These are phyloP conservation scores for Lepidochrysops patricia DNA, from an alignment of 2,888 invertebrate species.

Conservation along the genomic window DNA sequence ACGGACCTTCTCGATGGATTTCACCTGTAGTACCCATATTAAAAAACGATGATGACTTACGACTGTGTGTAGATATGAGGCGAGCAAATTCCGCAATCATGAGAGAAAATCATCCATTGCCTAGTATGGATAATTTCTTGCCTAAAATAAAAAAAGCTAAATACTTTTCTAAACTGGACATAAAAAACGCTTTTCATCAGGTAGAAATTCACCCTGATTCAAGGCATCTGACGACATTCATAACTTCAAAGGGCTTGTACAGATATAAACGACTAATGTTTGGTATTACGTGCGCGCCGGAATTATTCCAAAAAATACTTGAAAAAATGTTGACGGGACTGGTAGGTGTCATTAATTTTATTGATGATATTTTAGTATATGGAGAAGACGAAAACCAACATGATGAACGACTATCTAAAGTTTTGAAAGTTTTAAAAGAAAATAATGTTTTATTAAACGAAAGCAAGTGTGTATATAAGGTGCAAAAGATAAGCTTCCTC, in stretches of 20 bases:
- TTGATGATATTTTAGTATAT: background rate
- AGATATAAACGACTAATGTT: background rate
- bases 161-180: slow-evolving; percentile 7
- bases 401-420: slow-evolving; percentile 19
- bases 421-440: slow-evolving; percentile 20
- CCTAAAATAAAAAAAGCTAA: background rate
- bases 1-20: background rate
- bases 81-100: too few relatives aligned
- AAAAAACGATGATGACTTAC: too few relatives aligned
- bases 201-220: background rate
- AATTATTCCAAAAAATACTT: background rate
- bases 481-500: too few relatives aligned
- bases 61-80: too few relatives aligned
- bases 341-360: background rate
- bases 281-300: slow-evolving; percentile 10
- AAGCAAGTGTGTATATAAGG: too few relatives aligned
- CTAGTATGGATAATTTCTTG: background rate
- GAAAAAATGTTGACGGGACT: background rate
- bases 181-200: slow-evolving; percentile 7
- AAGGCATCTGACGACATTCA: background rate
- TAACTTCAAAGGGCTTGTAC: background rate
- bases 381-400: slow-evolving; percentile 11
- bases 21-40: too few relatives aligned
- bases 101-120: too few relatives aligned
- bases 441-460: too few relatives aligned